Percentiles rank a stretch among this genome's conserved stretches.
These are phyloP conservation scores for Ectropis crepuscularia DNA, from an alignment of 2,888 invertebrate species.

Conservation along the genomic window DNA sequence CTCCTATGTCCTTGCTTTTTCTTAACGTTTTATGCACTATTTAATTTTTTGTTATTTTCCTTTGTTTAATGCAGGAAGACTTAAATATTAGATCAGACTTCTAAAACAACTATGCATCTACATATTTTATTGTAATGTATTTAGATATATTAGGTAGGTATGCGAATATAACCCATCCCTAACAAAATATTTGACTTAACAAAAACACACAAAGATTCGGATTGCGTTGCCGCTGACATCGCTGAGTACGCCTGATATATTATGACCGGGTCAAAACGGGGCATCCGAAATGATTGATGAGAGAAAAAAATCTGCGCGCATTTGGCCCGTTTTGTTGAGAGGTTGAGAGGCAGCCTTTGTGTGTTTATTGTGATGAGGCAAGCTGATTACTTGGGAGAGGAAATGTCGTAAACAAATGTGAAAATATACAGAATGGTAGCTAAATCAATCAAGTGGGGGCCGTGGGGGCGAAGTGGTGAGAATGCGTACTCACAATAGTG, in stretches of 20 bases:
- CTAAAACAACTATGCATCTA: no score
- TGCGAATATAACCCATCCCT: not conserved
- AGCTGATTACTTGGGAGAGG: not conserved
- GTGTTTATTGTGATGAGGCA: not conserved
- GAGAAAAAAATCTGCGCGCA: slow-evolving; percentile 2
- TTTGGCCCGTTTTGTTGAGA: slow-evolving; percentile 8
- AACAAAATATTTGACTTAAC: not conserved
- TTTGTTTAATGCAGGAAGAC: no score
- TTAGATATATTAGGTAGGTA: no score
- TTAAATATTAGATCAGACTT: no score
- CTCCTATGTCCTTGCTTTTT: no score
- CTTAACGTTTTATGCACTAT: no score
- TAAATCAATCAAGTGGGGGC: no score
- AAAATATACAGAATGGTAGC: not conserved
- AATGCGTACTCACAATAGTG: no score
- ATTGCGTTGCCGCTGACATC: slow-evolving; percentile 10
- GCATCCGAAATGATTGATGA: slow-evolving; percentile 16
- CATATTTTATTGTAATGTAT: no score
- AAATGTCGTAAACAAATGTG: not conserved
- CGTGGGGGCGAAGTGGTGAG: no score
- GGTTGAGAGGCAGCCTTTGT: slow-evolving; percentile 8
- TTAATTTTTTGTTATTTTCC: no score
- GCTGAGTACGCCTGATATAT: slow-evolving; percentile 13
- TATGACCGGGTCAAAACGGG: slow-evolving; percentile 16
- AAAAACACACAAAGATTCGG: not conserved